Conservation (phyloP, 2,113 vertebrate genomes). For the Oplegnathus fasciatus region DNA sequence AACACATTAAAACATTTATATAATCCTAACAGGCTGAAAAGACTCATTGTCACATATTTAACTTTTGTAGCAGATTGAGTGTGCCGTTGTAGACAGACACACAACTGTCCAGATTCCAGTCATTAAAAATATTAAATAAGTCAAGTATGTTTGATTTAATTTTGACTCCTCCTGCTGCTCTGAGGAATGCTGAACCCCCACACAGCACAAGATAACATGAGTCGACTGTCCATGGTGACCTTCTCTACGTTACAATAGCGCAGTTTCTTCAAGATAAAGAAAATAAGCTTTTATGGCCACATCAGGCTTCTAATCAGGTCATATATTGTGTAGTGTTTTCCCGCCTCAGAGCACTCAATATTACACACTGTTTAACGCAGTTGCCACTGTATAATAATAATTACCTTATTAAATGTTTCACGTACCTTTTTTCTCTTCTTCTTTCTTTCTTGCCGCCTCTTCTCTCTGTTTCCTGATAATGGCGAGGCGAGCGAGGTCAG, state of each 20-base stretch:
- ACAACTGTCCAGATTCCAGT: not conserved
- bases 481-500: constrained; percentile 95
- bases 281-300: not conserved
- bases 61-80: too few species aligned
- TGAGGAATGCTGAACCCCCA: not conserved
- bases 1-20: too few species aligned
- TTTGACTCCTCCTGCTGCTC: not conserved
- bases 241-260: not conserved
- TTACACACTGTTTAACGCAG: not conserved
- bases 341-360: not conserved
- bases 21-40: not conserved
- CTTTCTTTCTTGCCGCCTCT: constrained; percentile 95
- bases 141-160: not conserved
- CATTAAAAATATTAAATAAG: not conserved
- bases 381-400: not conserved
- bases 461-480: constrained; percentile 98
- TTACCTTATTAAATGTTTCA: not conserved
- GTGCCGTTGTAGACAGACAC: too few species aligned
- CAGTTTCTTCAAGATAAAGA: not conserved
- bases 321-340: not conserved
- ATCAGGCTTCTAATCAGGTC: not conserved
- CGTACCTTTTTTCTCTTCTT: constrained; percentile 94
- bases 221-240: not conserved
- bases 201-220: not conserved
- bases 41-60: not conserved